These are phyloP conservation scores for Calosoma granatense DNA, from an alignment of 1,140 invertebrate genomes.

Conservation along the genomic window DNA sequence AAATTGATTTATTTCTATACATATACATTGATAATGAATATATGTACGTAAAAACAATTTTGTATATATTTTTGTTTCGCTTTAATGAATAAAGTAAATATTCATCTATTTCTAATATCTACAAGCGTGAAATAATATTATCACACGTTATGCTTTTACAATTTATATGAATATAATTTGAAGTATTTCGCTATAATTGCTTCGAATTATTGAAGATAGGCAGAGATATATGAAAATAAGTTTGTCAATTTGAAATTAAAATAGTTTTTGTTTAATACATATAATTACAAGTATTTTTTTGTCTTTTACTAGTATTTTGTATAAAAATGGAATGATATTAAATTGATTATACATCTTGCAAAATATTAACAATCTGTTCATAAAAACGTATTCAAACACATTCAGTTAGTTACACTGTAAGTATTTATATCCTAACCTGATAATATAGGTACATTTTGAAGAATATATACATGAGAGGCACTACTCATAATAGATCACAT, in stretches of 20 bases:
- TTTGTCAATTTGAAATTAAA: not conserved
- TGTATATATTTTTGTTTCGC: not conserved
- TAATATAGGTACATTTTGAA: conserved; percentile 1
- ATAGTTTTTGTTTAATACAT: not conserved
- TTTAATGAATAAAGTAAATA: not conserved
- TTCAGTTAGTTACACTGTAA: conserved; percentile 1
- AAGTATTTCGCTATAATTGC: not conserved
- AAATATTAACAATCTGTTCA: not conserved
- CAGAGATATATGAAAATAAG: not conserved
- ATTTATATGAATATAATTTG: not conserved
- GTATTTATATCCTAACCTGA: not conserved
- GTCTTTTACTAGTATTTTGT: not conserved
- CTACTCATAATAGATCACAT: conserved; percentile 7
- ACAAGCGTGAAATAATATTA: not conserved
- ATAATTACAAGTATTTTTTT: not conserved
- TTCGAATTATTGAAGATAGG: not conserved
- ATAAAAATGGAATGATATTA: conserved; percentile 1
- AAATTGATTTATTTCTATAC: not conserved
- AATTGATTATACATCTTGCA: not conserved
- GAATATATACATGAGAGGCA: conserved; percentile 7
- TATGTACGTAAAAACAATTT: not conserved
- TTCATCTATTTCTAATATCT: not conserved
- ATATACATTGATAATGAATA: not conserved
- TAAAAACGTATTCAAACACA: conserved; percentile 3
- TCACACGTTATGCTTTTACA: not conserved